phyloP scores from a whole-genome alignment of 2,888 invertebrate genomes.

The Neoscelio sp. region DNA sequence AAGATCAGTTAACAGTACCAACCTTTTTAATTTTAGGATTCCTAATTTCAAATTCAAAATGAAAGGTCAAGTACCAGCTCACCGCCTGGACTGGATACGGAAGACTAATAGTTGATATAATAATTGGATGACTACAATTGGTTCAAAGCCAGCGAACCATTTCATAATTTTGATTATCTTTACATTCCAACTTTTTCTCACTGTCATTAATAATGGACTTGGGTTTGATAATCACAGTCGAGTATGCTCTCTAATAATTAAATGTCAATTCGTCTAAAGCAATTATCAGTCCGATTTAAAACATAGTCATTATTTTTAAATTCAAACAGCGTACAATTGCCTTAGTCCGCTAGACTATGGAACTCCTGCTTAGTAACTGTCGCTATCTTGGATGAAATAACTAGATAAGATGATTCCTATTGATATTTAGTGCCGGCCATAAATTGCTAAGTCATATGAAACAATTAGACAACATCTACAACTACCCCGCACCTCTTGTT shows the following conservation, averaged over 20 bases:
- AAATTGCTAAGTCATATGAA: constrained; percentile 54
- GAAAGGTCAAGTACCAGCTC: too few relatives aligned
- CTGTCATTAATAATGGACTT: constrained; percentile 22
- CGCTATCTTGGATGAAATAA: constrained; percentile 22
- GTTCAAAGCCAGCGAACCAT: too few relatives aligned
- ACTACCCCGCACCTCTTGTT: not conserved
- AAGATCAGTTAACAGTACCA: too few relatives aligned
- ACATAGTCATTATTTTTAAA: constrained; percentile 5
- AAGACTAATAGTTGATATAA: too few relatives aligned
- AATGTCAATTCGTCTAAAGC: constrained; percentile 21
- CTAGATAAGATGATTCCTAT: constrained; percentile 34
- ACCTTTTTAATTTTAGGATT: too few relatives aligned
- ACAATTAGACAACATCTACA: constrained; percentile 53
- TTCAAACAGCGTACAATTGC: not conserved
- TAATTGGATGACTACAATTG: too few relatives aligned
- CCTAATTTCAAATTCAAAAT: too few relatives aligned
- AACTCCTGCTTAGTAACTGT: constrained; percentile 47
- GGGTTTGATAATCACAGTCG: not conserved
- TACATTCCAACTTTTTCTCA: too few relatives aligned
- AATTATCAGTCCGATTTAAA: constrained; percentile 13
- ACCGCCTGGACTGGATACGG: too few relatives aligned
- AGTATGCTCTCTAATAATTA: constrained; percentile 17
- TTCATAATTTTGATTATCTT: constrained; percentile 29
- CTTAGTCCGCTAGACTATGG: not conserved
- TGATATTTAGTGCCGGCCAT: constrained; percentile 17